These are phyloP conservation scores for Drosophila equinoxialis DNA, from an alignment of 1,140 invertebrate genomes.

Conservation along the genomic window DNA sequence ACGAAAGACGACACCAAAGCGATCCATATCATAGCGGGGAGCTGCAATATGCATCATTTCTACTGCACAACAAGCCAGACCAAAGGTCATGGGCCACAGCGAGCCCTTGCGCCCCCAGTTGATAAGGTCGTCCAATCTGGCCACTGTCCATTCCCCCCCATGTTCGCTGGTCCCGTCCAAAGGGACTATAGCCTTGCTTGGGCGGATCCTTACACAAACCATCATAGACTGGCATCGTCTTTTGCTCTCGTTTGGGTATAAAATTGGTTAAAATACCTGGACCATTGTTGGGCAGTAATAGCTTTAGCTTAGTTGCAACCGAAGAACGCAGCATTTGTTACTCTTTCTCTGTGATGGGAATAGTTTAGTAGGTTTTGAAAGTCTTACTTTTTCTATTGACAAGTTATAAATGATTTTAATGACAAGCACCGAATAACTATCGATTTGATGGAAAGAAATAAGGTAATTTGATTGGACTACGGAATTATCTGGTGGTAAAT, in stretches of 20 bases:
- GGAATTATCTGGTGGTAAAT: too few species aligned
- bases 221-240: conserved; percentile 76
- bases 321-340: background rate
- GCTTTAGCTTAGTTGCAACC: background rate
- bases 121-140: conserved; percentile 94
- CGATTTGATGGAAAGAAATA: background rate
- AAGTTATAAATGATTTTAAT: background rate
- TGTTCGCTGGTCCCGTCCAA: conserved; percentile 83
- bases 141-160: conserved; percentile 89
- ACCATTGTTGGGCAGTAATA: background rate
- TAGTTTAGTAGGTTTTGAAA: background rate
- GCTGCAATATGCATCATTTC: conserved; percentile 99
- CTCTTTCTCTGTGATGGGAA: background rate
- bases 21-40: conserved; percentile 98
- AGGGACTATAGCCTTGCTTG: conserved; percentile 62
- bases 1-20: conserved; percentile 94
- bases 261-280: background rate
- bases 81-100: conserved; percentile 98
- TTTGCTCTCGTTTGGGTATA: conserved; percentile 40
- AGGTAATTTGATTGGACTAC: too few species aligned
- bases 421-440: background rate
- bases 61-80: conserved; percentile 97
- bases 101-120: conserved; percentile 97
- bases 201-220: conserved; percentile 40
- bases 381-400: background rate